Conservation (phyloP, 2,797 vertebrate species). For the Fistularia commersonii region DNA sequence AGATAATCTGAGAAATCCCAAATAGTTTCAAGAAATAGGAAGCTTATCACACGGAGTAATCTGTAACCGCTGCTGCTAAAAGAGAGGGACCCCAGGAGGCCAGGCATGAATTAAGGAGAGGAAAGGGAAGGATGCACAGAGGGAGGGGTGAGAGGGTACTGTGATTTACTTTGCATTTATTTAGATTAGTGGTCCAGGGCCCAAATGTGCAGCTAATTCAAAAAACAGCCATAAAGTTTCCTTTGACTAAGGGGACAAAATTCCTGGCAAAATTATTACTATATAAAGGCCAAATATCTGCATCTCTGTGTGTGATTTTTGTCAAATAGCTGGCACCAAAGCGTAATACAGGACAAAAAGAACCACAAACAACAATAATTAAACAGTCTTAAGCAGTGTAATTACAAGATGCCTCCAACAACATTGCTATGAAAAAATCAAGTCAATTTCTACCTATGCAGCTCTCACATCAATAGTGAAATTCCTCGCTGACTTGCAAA, state of each 20-base stretch:
- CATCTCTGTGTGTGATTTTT: neutral
- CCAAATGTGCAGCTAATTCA: neutral
- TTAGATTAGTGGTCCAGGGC: neutral
- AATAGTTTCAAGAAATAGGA: conserved; percentile 79
- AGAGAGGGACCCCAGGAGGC: conserved; percentile 46
- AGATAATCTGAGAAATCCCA: conserved; percentile 79
- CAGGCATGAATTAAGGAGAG: conserved; percentile 44
- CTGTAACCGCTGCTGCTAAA: conserved; percentile 57
- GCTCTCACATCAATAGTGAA: conserved; percentile 62
- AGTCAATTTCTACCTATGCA: conserved; percentile 42
- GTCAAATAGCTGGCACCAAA: neutral
- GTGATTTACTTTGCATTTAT: conserved; percentile 23
- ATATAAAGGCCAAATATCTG: no score
- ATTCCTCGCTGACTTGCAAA: conserved; percentile 68
- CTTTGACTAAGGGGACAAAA: neutral
- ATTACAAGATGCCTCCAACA: conserved; percentile 17
- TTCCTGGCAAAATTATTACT: no score
- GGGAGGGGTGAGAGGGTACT: conserved; percentile 12
- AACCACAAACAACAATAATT: neutral
- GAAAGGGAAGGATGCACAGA: conserved; percentile 53
- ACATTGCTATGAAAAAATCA: conserved; percentile 32
- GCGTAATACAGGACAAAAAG: neutral
- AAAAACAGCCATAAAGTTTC: conserved; percentile 3
- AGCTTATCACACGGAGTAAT: conserved; percentile 84
- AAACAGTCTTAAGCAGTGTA: neutral